Percentiles rank a stretch among this genome's conserved stretches.
These are phyloP conservation scores for Dromas ardeola DNA, from an alignment of 2,113 vertebrate genomes.

Conservation along the genomic window DNA sequence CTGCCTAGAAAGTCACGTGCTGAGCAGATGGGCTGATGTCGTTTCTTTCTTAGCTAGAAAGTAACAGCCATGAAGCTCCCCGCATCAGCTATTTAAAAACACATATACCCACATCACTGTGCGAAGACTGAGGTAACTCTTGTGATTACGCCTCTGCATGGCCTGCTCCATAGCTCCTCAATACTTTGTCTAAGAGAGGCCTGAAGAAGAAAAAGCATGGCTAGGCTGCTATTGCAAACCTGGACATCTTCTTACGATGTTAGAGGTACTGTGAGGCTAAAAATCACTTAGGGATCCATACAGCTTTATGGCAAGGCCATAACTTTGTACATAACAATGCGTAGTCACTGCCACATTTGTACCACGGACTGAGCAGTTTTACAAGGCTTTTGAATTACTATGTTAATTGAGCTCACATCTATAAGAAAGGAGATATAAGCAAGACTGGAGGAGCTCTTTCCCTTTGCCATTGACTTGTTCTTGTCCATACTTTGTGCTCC, in stretches of 20 bases:
- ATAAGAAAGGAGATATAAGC: background rate
- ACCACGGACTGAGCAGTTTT: background rate
- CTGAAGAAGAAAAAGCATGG: background rate
- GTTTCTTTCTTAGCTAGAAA: background rate
- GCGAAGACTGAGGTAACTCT: background rate
- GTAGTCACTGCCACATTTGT: background rate
- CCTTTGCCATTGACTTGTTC: background rate
- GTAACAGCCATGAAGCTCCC: background rate
- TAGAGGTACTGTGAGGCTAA: background rate
- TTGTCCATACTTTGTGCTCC: background rate
- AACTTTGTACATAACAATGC: background rate
- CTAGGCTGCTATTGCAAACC: background rate
- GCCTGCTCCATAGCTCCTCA: background rate
- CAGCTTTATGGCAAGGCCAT: background rate
- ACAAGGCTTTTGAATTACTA: background rate
- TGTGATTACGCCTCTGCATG: background rate
- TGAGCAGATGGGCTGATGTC: background rate
- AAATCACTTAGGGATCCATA: background rate
- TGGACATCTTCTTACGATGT: background rate
- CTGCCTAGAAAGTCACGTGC: background rate
- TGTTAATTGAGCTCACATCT: background rate
- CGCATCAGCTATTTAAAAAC: background rate
- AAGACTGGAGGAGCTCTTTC: background rate
- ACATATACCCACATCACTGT: background rate
- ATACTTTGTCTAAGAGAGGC: background rate